Evolutionary conservation across 2,888 invertebrate genomes (phyloP), one percentile per base, ranked within the genome.

Genomic region (Meganola albula): DNA sequence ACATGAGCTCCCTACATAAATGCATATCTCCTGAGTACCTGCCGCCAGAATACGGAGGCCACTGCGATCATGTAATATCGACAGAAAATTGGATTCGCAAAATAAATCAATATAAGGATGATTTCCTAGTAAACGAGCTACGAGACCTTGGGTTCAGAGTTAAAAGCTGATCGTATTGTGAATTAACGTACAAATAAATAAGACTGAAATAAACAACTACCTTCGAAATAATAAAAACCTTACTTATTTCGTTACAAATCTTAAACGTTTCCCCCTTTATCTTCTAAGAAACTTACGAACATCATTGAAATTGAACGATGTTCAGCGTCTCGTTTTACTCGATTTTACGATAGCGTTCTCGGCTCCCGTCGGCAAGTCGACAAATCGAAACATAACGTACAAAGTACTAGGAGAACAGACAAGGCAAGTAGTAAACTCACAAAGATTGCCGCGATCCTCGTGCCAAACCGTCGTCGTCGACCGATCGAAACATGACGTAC

Each of bases 31-130:
- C 79, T 0, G 58, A 66, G 26, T 73, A 71, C 40, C 49, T 85
- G 8, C 84, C 84, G 1, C 66, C 64, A 0, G 78, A 79, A 29
- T 78, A 82, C 18, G 83, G 79, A 0, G 84, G 84, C 0, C 53
- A 77, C 73, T 90, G 68, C 87, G 53, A 58, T 12, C 90, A 74
- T 74, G 89, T 71, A 58, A 88, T 53, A 84, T 89, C 67, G 65
- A 88, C 61, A 69, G 90, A 67, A 89, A 90, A 93, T 69, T 93
- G 64, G 89, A 87, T 63, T 66, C 73, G 54, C 58, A 93, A 63
- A 69, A 86, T 63, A 58, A 79, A 62, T 74, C 87, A 50, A 72
- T 88, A 50, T 63, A 80, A 63, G 74, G 84, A 84, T 34, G 84
- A 85, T 16, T 80, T 72, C 46, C 53, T 93, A 50, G 84, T 89